Evolutionary conservation across 2,888 invertebrate species (phyloP).

Genomic region (Polydrusus cervinus): DNA sequence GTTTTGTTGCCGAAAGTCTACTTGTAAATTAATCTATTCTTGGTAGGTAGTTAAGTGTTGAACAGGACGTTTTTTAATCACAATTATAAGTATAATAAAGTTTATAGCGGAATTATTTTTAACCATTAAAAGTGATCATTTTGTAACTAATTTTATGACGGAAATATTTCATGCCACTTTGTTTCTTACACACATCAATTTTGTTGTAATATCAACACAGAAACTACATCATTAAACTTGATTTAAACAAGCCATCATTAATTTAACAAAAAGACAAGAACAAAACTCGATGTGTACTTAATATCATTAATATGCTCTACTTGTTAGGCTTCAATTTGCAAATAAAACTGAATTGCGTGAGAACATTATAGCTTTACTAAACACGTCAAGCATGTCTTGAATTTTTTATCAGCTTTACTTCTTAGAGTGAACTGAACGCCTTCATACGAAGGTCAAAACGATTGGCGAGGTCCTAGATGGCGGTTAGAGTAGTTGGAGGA

Average conservation of each 20-base stretch:
- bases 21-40: too few species aligned
- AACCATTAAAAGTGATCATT: too few species aligned
- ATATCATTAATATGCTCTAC: conserved; percentile 38
- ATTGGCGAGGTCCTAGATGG: too few species aligned
- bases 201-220: not conserved
- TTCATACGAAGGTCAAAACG: too few species aligned
- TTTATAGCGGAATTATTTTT: too few species aligned
- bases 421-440: too few species aligned
- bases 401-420: not conserved
- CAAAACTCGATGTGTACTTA: conserved; percentile 26
- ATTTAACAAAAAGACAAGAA: conserved; percentile 25
- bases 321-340: conserved; percentile 38
- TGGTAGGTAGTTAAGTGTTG: too few species aligned
- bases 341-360: conserved; percentile 43
- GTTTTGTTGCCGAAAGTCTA: too few species aligned
- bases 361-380: conserved; percentile 29
- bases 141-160: conserved; percentile 1
- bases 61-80: too few species aligned
- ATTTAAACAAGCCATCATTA: conserved; percentile 23
- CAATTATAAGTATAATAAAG: too few species aligned
- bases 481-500: too few species aligned
- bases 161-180: conserved; percentile 2
- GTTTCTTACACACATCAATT: not conserved
- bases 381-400: conserved; percentile 20
- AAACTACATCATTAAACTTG: conserved; percentile 30